Base-by-base conservation (phyloP, 2,113 vertebrate species). In the Coracopsis vasa region DNA sequence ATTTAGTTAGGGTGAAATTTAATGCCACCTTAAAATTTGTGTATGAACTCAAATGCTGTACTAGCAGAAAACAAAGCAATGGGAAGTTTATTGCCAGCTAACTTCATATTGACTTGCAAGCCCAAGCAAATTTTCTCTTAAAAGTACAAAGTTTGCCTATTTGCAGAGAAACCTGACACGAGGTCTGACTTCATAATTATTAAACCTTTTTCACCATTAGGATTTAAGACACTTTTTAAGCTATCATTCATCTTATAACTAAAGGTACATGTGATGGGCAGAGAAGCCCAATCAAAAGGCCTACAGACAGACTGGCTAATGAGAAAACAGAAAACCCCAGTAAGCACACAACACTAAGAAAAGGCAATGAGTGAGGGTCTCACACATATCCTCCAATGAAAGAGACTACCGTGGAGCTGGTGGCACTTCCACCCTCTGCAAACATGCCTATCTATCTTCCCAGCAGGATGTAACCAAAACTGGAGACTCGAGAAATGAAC, bases 141-240 rank as follows among this genome's bases (percentile, higher is more conserved):
- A 6, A 62, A 85, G 29, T 31, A 44, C 5, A 19, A 0, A 0
- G 24, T 56, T 92, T 81, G 47, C 33, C 6, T n/a, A 0, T 29
- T 81, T 1, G 9, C 45, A 80, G 5, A 80, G 61, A 87, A 92
- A 72, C 5, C 25, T 3, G 0, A 9, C 8, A 58, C 2, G 7
- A 80, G 16, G 7, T 58, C 45, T 81, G 51, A 35, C 31, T 56
- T 60, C 1, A 47, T 10, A 35, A 61, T 39, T 61, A 72, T 23
- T 19, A 50, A 23, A 6, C 28, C 4, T 28, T 33, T 56, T 71
- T 41, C 39, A 67, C 9, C 13, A 8, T 47, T 47, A 64, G 19
- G 15, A 65, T 79, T 87, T 48, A 75, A 60, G 17, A 42, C 39
- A 50, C 3, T 50, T 90, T 90, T 80, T 2, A 51, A 88, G 21